Base-by-base conservation (phyloP, 2,797 vertebrate species). In the Falco berigora region DNA sequence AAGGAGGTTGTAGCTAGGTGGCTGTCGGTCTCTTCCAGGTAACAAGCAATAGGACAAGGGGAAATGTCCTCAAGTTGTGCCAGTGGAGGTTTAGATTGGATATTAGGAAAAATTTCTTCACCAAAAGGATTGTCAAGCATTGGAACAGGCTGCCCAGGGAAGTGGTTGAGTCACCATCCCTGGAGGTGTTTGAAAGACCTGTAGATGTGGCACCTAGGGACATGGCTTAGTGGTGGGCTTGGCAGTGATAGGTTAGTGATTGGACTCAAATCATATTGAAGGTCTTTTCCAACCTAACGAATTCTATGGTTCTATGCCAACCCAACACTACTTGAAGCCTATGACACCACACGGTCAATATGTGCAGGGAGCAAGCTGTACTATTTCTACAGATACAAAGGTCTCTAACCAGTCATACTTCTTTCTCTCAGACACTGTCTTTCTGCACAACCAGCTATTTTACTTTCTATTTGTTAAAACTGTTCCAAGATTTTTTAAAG, bases 291-390 rank as follows among this genome's bases (percentile, higher is more conserved):
- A 78, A 4, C 8, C 21, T 49, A 34, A 62, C 50, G 5, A 4
- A 49, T 44, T 56, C 22, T 32, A 12, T 13, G 18, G 4, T 64
- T 64, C 44, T 44, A 4, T 3, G 5, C 49, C 76, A 53, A 7
- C 27, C n/a, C 50, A 47, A 23, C 0, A 0, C 16, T 62, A 17
- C 28, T 53, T 38, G n/a, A 62, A 75, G 38, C 24, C 77, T 5
- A 0, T 30, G 40, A 52, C n/a, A 38, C 13, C 23, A n/a, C 17
- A 4, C 0, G 0, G n/a, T 61, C 58, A 50, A 6, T 7, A 20
- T 0, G 1, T 4, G 16, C 15, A 61, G 21, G 9, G 38, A 40
- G 8, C 0, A 9, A 88, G 27, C 6, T 4, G 5, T 12, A 12
- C 27, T 27, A 7, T 28, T 69, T 50, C 66, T 52, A 27, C 66